Evolutionary conservation across 2,797 vertebrate genomes (phyloP), one percentile per base, ranked within the genome.

Genomic region (Tamandua tetradactyla): DNA sequence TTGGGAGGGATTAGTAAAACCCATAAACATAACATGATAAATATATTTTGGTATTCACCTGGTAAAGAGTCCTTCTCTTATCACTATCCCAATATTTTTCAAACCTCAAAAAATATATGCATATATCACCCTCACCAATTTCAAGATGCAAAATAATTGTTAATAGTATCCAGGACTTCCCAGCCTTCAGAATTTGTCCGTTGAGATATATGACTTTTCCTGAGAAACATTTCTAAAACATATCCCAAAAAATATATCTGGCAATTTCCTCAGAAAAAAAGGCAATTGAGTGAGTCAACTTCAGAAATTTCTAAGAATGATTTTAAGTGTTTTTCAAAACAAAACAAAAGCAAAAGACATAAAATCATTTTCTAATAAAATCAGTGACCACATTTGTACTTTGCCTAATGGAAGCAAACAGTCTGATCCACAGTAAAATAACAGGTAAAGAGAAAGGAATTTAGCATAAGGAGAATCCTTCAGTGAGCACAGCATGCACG

Each of bases 281-380:
- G 25, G 15, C 32, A 47, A 55, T 86, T 35, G 7, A 84, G 30
- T 52, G 35, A 27, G 35, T 32, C 61, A 64, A 15, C 30, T 14
- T 64, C 6, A 64, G 11, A 14, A 61, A 32, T 64, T 64, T 64
- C 61, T 64, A 64, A 64, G 61, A 32, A 32, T 61, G 80, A 59
- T 93, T 52, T 81, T 15, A 94, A 66, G 49, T 90, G 17, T 69
- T 92, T 82, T 71, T 55, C 42, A 42, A 92, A 94, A 84, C 35
- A 42, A 72, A 55, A 81, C n/a, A 82, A 80, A 72, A 66, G 27
- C 64, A 72, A 49, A 85, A 13, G 3, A 37, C 42, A 49, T 17
- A 69, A 76, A 93, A 37, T 14, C 35, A 25, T 17, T 79, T 71
- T 83, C 13, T 47, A 85, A 59, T 68, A 71, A 80, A 92, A 32